Base-by-base conservation (phyloP, 2,113 vertebrate species). In the Sceloporus tristichus region DNA sequence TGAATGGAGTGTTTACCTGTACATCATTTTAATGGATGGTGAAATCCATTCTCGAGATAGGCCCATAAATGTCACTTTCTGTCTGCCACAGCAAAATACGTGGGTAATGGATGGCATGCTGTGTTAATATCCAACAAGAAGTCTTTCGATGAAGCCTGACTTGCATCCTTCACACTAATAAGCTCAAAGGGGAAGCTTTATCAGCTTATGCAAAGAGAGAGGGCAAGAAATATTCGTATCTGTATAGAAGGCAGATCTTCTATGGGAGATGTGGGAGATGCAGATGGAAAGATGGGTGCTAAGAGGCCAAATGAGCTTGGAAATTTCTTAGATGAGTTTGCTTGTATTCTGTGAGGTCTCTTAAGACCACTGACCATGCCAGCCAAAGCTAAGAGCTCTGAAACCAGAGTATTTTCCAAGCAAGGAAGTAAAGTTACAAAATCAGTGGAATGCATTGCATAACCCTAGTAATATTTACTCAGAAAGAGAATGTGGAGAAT, bases 41-140 rank as follows among this genome's bases (percentile, higher is more conserved):
- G 94, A 97, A 97, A 97, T 97, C 95, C 94, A 96, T 97, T 97
- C 97, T 95, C 95, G 96, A 96, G 95, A 97, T 97, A 95, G 95
- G 95, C 92, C 95, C 92, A 96, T 97, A 97, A 97, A 97, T 95
- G 97, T 97, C 96, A 95, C 94, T 95, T 97, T 96, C 92, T 96
- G 92, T 95, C 95, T 95, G 94, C 90, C 94, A 94, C 94, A 95
- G 95, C 95, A 94, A 95, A 95, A 95, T 95, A 93, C 93, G 93
- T n/a, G 54, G 73, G 94, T 95, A 95, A 96, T 94, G 91, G 93
- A 96, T 95, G 93, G 94, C 90, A 89, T 54, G 84, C 94, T 94
- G 92, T 93, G 93, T 94, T 95, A 94, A 94, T 92, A 94, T 94
- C 90, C 95, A 95, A 94, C 90, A 91, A 92, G 92, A 94, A 91